These are phyloP conservation scores for Norana najaformis DNA, from an alignment of 2,888 invertebrate species.

Conservation along the genomic window DNA sequence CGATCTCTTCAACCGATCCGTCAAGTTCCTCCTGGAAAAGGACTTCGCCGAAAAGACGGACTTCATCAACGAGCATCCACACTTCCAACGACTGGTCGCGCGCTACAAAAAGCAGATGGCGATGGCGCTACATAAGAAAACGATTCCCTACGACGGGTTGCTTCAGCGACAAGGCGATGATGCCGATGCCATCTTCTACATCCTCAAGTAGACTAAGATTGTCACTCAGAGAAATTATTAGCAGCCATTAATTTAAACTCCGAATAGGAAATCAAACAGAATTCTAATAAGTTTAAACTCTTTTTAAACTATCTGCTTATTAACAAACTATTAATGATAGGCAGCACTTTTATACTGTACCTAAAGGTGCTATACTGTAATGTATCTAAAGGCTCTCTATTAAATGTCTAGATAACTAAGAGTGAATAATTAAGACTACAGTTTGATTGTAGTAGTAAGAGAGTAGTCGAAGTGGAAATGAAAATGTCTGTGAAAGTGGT, in stretches of 20 bases:
- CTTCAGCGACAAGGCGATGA: slow-evolving; percentile 56
- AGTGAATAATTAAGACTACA: too few species aligned
- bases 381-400: too few species aligned
- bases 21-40: slow-evolving; percentile 53
- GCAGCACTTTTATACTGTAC: too few species aligned
- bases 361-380: too few species aligned
- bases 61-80: slow-evolving; percentile 55
- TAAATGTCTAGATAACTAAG: too few species aligned
- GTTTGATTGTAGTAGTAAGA: too few species aligned
- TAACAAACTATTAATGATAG: too few species aligned
- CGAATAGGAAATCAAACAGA: not conserved
- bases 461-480: too few species aligned
- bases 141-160: slow-evolving; percentile 53
- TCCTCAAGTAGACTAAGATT: slow-evolving; percentile 51
- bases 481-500: too few species aligned
- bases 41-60: slow-evolving; percentile 59
- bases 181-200: slow-evolving; percentile 56
- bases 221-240: not conserved
- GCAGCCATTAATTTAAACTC: not conserved
- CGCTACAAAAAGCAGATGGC: slow-evolving; percentile 60
- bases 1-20: slow-evolving; percentile 57
- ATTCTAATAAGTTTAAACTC: not conserved
- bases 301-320: not conserved
- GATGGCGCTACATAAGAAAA: slow-evolving; percentile 59
- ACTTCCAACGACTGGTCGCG: slow-evolving; percentile 58